Base-by-base conservation (phyloP, 2,797 vertebrate species). In the Clarias fuscus region DNA sequence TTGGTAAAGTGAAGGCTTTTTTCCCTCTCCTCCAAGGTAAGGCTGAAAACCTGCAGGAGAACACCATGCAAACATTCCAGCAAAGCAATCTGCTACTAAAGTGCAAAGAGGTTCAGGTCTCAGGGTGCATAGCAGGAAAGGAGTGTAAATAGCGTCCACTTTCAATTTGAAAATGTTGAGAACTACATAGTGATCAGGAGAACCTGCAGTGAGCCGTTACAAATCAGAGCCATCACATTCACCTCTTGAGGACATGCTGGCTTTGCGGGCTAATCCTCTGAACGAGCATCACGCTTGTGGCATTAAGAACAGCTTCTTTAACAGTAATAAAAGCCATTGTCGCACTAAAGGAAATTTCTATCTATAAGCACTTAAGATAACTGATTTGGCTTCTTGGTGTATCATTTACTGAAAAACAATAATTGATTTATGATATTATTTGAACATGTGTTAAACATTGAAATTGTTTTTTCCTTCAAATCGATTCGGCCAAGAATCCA, bases 131-230 rank as follows among this genome's bases (percentile, higher is more conserved):
- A 80, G 17, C 53, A 40, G 40, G 56, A 2, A 64, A 53, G 18
- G 33, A 40, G 22, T 53, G 81, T 79, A 84, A 67, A 87, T 56
- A 20, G 18, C 5, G 2, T 71, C 80, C 30, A 4, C 56, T 84
- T 37, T 33, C 37, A 79, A 71, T 76, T 27, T 22, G 61, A 24
- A 77, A 78, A 86, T 77, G 62, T 82, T 79, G 64, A 62, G 68
- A 70, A 76, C 27, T 76, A 27, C 30, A 33, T 33, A 58, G 76
- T 62, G 68, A 76, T 84, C 75, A 59, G 18, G n/a, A 71, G 62
- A 65, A 81, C 84, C 82, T 58, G 83, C 65, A 65, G 83, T 72
- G 79, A 89, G 70, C 72, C 75, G 33, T 88, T 73, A 77, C 68
- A 86, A 84, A 87, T 84, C 77, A 75, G 85, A 83, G 43, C 61